These are phyloP conservation scores for Rutpela maculata DNA, from an alignment of 2,888 invertebrate genomes.

Conservation along the genomic window DNA sequence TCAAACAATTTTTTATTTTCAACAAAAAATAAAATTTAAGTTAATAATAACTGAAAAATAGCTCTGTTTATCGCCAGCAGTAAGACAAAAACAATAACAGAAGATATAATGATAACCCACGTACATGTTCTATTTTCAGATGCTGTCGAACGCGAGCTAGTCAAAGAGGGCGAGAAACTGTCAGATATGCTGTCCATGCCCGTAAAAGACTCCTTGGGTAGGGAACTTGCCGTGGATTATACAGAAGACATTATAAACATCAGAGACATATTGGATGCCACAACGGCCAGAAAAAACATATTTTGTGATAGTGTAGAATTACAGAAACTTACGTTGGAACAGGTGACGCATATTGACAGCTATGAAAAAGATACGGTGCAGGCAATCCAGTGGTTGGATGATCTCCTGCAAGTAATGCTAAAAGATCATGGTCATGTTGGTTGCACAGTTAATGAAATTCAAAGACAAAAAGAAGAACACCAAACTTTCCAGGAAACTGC, in stretches of 20 bases:
- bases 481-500: slow-evolving; percentile 87
- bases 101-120: too few species aligned
- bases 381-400: slow-evolving; percentile 86
- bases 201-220: slow-evolving; percentile 85
- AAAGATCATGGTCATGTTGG: slow-evolving; percentile 84
- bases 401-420: slow-evolving; percentile 83
- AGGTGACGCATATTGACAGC: slow-evolving; percentile 84
- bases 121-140: slow-evolving; percentile 73
- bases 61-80: too few species aligned
- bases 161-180: slow-evolving; percentile 85
- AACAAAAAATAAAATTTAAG: too few species aligned
- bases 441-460: slow-evolving; percentile 84
- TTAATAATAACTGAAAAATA: too few species aligned
- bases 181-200: slow-evolving; percentile 87
- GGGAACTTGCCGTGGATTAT: slow-evolving; percentile 83
- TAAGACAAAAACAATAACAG: too few species aligned
- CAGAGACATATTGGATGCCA: slow-evolving; percentile 82
- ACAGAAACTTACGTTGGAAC: slow-evolving; percentile 85
- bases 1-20: too few species aligned
- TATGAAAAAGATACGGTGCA: slow-evolving; percentile 87
- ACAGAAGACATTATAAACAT: slow-evolving; percentile 84
- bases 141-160: slow-evolving; percentile 80
- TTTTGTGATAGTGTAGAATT: slow-evolving; percentile 85
- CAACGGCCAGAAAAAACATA: slow-evolving; percentile 82
- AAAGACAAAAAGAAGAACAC: slow-evolving; percentile 84